These are phyloP conservation scores for Heliopora coerulea DNA, from an alignment of 92 coral and sea anemone genomes.

Conservation along the genomic window DNA sequence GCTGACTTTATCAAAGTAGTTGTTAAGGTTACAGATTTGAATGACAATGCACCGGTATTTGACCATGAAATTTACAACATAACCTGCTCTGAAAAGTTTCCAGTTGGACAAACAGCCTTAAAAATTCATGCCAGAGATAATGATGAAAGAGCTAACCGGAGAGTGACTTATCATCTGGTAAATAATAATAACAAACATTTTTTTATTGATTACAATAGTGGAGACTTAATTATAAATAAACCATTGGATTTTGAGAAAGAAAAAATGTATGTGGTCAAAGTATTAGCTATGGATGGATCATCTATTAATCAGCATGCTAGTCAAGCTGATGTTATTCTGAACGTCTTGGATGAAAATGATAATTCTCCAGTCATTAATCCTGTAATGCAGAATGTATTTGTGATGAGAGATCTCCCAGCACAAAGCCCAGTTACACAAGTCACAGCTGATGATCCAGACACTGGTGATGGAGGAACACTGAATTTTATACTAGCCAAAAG, in stretches of 20 bases:
- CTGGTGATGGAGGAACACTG: constrained; percentile 72
- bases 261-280: constrained; percentile 54
- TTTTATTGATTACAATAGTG: constrained; percentile 61
- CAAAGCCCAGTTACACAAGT: constrained; percentile 75
- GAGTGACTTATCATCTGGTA: constrained; percentile 58
- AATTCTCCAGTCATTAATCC: constrained; percentile 73
- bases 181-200: constrained; percentile 79
- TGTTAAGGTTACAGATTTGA: constrained; percentile 64
- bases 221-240: constrained; percentile 61
- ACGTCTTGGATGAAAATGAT: constrained; percentile 74
- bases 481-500: constrained; percentile 41
- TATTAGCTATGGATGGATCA: constrained; percentile 79
- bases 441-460: constrained; percentile 75
- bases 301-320: constrained; percentile 52
- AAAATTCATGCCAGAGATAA: constrained; percentile 65
- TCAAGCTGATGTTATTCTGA: constrained; percentile 55
- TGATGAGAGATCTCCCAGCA: constrained; percentile 70
- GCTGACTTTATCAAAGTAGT: constrained; percentile 53
- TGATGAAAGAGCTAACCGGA: constrained; percentile 59
- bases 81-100: constrained; percentile 62
- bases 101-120: constrained; percentile 69
- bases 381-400: constrained; percentile 51
- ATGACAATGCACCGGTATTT: constrained; percentile 79
- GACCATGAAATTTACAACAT: constrained; percentile 53
- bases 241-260: constrained; percentile 76